Percentiles rank a stretch among this genome's conserved stretches.
Conservation (phyloP, 2,113 vertebrate genomes). For the Poeciliopsis prolifica region DNA sequence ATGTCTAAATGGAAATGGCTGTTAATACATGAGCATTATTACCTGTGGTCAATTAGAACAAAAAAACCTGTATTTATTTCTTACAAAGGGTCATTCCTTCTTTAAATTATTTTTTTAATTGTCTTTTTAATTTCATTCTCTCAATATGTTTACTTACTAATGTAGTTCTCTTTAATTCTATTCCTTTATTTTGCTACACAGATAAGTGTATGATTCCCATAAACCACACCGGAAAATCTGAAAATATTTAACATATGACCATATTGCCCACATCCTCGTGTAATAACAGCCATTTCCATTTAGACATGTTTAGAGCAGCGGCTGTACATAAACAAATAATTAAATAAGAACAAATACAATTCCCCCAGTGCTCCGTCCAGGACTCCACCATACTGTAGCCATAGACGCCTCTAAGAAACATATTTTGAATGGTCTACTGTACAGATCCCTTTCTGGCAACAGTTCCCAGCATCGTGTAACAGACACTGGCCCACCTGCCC, state of each 20-base stretch:
- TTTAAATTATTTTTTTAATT: no score
- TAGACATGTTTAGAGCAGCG: slow-evolving; percentile 29
- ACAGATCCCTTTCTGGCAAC: slow-evolving; percentile 74
- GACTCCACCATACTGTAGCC: slow-evolving; percentile 72
- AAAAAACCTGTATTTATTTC: no score
- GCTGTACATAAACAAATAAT: slow-evolving; percentile 43
- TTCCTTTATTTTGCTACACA: no score
- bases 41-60: no score
- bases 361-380: slow-evolving; percentile 49
- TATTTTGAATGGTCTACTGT: slow-evolving; percentile 72
- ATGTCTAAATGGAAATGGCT: no score
- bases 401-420: slow-evolving; percentile 67
- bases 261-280: background rate
- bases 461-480: slow-evolving; percentile 63
- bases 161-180: no score
- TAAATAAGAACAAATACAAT: slow-evolving; percentile 48
- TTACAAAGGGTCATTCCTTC: no score
- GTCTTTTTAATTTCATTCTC: no score
- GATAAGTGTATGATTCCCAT: no score
- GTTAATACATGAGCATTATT: no score
- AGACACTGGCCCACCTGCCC: slow-evolving; percentile 76
- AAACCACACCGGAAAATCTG: slow-evolving; percentile 29
- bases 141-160: no score
- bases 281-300: slow-evolving; percentile 26
- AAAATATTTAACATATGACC: slow-evolving; percentile 17